Percentiles rank a stretch among this genome's conserved stretches.
Conservation (phyloP, 23 tunicate genomes). For the Styela plicata region DNA sequence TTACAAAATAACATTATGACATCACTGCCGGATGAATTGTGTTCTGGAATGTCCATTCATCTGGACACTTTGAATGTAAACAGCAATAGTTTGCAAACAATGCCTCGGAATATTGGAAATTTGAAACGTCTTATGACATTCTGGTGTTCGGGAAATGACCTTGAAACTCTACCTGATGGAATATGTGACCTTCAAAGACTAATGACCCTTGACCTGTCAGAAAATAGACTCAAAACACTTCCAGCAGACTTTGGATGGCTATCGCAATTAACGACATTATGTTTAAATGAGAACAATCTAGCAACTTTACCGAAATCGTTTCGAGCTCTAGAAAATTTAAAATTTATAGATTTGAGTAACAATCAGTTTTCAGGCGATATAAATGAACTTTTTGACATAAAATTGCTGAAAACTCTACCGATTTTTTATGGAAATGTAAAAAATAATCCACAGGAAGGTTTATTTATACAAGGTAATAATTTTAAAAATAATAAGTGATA, state of each 20-base stretch:
- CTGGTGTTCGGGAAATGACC: not conserved
- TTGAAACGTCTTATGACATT: not conserved
- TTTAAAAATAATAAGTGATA: not conserved
- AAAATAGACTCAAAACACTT: not conserved
- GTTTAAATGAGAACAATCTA: not conserved
- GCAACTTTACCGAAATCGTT: not conserved
- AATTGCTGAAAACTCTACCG: not conserved
- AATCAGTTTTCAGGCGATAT: not conserved
- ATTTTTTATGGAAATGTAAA: not conserved
- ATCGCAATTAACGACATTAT: not conserved
- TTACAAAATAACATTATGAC: not conserved
- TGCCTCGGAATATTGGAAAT: not conserved
- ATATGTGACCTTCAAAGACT: not conserved
- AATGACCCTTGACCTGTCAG: slow-evolving; percentile 11
- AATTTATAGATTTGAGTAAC: not conserved
- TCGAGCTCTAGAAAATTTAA: not conserved
- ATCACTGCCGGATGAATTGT: not conserved
- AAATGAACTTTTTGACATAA: not conserved
- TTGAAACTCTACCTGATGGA: not conserved
- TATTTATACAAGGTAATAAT: not conserved
- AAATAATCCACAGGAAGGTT: not conserved
- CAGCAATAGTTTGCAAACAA: not conserved
- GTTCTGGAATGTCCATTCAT: not conserved
- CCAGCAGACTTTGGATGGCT: not conserved
- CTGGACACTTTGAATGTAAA: slow-evolving; percentile 4